Conservation (phyloP, 2,113 vertebrate genomes). For the Empidonax alnorum region DNA sequence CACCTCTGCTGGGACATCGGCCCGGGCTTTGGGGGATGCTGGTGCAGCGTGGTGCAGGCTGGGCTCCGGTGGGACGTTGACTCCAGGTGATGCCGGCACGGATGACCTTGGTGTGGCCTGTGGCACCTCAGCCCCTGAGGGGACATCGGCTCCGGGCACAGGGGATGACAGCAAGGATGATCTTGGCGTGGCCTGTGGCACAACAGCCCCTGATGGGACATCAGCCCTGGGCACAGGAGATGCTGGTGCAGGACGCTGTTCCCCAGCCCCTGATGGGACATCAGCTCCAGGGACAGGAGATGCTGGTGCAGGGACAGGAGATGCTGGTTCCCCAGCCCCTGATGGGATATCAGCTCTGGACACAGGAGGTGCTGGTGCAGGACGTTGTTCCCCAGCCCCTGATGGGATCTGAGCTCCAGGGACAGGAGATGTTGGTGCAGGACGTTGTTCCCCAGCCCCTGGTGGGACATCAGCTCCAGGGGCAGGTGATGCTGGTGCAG, state of each 20-base stretch:
- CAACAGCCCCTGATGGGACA: neutral
- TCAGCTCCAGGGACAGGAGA: neutral
- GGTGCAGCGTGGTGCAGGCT: accelerated
- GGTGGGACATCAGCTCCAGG: neutral
- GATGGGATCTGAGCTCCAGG: neutral
- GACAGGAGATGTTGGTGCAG: neutral
- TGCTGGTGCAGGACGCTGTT: neutral
- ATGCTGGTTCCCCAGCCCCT: neutral
- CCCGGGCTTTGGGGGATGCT: accelerated
- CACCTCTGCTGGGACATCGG: neutral
- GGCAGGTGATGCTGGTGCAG: neutral
- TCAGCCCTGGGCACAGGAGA: accelerated
- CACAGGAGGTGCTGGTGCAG: neutral
- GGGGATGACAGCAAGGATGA: neutral
- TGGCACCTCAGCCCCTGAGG: neutral
- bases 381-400: neutral
- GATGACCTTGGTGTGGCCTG: neutral
- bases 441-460: neutral
- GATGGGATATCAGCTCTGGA: neutral
- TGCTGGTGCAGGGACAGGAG: neutral
- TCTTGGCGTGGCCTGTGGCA: neutral
- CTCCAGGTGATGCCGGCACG: accelerated
- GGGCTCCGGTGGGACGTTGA: neutral
- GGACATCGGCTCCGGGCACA: neutral
- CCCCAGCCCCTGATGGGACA: neutral